Evolutionary conservation across 2,888 invertebrate species (phyloP), one percentile per base, ranked within the genome.

Genomic region (Drosophila engyochracea): DNA sequence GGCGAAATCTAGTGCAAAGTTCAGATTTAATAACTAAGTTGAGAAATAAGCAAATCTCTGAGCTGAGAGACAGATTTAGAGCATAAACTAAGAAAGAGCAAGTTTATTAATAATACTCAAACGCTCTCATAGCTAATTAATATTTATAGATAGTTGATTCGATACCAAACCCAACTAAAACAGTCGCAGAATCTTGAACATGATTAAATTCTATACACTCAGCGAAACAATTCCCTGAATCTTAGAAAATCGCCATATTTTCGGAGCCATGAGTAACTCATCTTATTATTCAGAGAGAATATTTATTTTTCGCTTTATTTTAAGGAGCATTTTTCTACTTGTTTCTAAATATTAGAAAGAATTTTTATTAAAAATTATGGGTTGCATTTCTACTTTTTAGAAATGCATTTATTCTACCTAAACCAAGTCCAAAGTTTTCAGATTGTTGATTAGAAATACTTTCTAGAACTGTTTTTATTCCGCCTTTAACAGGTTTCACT

Each of bases 1-100:
- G 22, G 1, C 1, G 1, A n/a, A 41, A n/a, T 0, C 41, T 10
- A n/a, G 10, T 4, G 10, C 10, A 10, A n/a, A n/a, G n/a, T 1
- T 41, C n/a, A 0, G 10, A 39, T 0, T 39, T 39, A 4, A 0
- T 4, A 39, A n/a, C n/a, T 10, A n/a, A 41, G 10, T 10, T 10
- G n/a, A 2, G 4, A 10, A n/a, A n/a, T 9, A 41, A 10, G 10
- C n/a, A 41, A 41, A n/a, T 2, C 2, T n/a, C n/a, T 1, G 22
- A 14, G 3, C 44, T 44, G 44, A 44, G 3, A 12, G 12, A 44
- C 41, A 41, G 0, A 39, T 9, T n/a, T 44, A 14, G 1, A 12
- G 1, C 14, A 14, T 14, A 44, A 44, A 12, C 6, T 22, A 44
- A 22, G 12, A 14, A 22, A 14, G 12, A 7, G 3, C n/a, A 22